Conservation (phyloP, 1,140 invertebrate genomes). For the Lasaia peninsularis region DNA sequence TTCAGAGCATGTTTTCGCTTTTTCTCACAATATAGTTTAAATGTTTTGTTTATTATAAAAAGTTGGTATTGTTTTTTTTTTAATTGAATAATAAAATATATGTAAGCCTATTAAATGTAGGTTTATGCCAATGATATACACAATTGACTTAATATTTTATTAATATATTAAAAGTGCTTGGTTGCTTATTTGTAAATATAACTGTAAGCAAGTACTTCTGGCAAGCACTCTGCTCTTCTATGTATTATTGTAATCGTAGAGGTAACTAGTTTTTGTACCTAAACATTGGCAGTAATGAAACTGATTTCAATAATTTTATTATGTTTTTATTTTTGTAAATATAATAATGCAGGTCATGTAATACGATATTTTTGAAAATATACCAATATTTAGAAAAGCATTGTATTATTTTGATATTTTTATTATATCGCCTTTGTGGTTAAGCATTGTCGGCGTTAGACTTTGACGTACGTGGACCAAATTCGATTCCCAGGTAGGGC, state of each 20-base stretch:
- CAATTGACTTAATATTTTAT: background rate
- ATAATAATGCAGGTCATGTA: constrained; percentile 72
- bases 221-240: constrained; percentile 24
- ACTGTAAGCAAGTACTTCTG: constrained; percentile 27
- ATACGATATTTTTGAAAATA: constrained; percentile 76
- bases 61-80: no score
- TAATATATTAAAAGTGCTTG: constrained; percentile 27
- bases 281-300: constrained; percentile 44
- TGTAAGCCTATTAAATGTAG: background rate
- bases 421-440: no score
- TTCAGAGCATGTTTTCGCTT: no score
- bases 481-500: no score
- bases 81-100: no score
- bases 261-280: constrained; percentile 39
- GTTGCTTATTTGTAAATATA: constrained; percentile 45
- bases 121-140: background rate
- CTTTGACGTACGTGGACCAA: no score
- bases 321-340: constrained; percentile 70
- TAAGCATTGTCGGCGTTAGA: no score
- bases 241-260: constrained; percentile 20
- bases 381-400: constrained; percentile 69
- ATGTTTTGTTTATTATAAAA: no score
- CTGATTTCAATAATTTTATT: constrained; percentile 42
- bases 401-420: constrained; percentile 33
- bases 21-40: no score